Conservation (phyloP, 2,113 vertebrate genomes). For the Panthera tigris region DNA sequence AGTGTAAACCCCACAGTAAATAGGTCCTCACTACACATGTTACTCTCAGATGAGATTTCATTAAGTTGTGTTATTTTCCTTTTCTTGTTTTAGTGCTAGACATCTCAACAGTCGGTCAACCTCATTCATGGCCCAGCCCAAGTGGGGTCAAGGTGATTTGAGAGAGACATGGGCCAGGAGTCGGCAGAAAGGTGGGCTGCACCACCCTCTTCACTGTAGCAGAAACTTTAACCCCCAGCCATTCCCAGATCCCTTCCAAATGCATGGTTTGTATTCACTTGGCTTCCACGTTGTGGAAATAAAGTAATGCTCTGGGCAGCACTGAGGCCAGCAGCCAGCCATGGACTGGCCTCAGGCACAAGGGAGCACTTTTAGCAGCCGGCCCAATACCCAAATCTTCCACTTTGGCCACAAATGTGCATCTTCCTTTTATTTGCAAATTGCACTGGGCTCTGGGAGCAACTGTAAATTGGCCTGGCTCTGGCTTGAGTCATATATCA, state of each 20-base stretch:
- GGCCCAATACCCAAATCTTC: background rate
- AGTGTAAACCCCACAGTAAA: background rate
- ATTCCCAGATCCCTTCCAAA: background rate
- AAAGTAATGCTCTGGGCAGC: background rate
- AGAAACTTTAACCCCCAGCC: background rate
- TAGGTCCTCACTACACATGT: background rate
- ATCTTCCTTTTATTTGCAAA: slow-evolving; percentile 43
- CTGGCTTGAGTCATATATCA: slow-evolving; percentile 36
- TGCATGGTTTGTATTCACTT: background rate
- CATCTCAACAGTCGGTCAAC: too few relatives aligned
- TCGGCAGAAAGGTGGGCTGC: background rate
- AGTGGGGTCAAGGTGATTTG: background rate
- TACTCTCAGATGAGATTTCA: background rate
- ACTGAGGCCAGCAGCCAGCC: background rate
- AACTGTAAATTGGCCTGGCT: slow-evolving; percentile 44
- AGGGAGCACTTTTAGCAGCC: background rate
- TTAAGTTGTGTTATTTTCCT: background rate
- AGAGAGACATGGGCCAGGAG: background rate
- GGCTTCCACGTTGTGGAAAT: background rate
- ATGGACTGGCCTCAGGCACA: background rate
- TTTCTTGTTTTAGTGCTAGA: background rate
- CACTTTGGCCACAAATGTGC: background rate
- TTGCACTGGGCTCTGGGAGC: background rate
- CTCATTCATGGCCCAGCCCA: background rate
- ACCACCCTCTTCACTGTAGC: background rate